Conservation (phyloP, 2,797 vertebrate species). For the Pseudochaenichthys georgianus region DNA sequence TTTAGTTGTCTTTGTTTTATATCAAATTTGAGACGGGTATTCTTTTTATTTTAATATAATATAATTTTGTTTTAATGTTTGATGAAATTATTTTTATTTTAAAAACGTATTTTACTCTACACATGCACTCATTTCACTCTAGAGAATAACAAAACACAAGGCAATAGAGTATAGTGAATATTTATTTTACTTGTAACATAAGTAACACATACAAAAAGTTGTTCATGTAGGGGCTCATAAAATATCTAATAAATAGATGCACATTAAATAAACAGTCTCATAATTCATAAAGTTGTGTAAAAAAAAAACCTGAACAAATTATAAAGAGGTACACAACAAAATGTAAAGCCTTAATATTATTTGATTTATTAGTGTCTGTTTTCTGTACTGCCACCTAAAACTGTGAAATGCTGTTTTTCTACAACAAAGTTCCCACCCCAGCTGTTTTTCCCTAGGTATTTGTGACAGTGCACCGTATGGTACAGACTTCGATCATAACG, state of each 20-base stretch:
- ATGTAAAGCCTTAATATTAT: background rate
- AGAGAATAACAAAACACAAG: conserved; percentile 17
- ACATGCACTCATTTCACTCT: background rate
- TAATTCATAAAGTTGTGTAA: background rate
- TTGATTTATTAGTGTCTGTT: background rate
- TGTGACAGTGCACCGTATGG: background rate
- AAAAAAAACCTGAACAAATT: conserved; percentile 5
- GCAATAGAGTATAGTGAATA: background rate
- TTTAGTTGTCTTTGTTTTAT: background rate
- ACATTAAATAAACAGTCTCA: conserved; percentile 24
- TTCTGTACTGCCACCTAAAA: background rate
- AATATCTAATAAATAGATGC: conserved; percentile 5
- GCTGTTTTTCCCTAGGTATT: background rate
- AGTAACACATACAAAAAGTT: background rate
- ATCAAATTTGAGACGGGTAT: background rate
- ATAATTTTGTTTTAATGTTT: background rate
- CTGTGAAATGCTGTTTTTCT: background rate
- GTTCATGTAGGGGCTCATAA: conserved; percentile 7
- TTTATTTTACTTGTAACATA: background rate
- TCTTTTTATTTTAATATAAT: background rate
- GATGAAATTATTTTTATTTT: background rate
- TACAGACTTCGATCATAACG: background rate
- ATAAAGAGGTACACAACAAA: background rate
- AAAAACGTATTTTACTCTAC: background rate
- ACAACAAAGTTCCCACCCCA: background rate